Percentiles rank a stretch among this genome's conserved stretches.
Conservation (phyloP, 2,113 vertebrate genomes). For the Podarcis muralis region DNA sequence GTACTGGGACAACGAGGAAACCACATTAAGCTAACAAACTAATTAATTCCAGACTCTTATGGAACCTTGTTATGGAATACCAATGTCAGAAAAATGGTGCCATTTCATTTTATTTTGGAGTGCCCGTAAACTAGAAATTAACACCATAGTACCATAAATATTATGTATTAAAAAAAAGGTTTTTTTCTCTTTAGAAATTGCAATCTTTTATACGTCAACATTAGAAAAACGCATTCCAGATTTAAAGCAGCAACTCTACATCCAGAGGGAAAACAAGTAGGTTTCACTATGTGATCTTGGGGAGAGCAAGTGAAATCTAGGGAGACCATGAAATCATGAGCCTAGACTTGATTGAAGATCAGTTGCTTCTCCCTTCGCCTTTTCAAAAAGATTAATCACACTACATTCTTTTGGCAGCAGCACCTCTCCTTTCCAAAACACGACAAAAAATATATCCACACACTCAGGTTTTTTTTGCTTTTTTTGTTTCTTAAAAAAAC, state of each 20-base stretch:
- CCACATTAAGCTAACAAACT: neutral
- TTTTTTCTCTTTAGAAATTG: neutral
- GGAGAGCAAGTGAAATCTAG: neutral
- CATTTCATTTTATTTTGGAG: neutral
- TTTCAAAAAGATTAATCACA: neutral
- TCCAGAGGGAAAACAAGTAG: neutral
- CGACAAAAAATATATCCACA: neutral
- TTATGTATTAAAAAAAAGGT: neutral
- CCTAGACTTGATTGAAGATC: neutral
- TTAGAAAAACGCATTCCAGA: neutral
- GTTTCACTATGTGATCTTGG: neutral
- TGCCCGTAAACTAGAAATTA: neutral
- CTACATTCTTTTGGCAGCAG: neutral
- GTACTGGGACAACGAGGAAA: neutral
- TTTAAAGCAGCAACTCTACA: neutral
- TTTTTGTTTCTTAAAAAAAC: slow-evolving; percentile 5
- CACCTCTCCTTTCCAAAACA: neutral
- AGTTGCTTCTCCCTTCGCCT: neutral
- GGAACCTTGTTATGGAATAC: neutral
- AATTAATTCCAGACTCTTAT: neutral
- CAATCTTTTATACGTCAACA: neutral
- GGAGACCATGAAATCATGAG: neutral
- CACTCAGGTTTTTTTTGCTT: too few species aligned
- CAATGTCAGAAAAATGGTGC: too few species aligned
- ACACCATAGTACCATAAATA: neutral